Conservation (phyloP, 2,113 vertebrate genomes). For the Trematocara macrostoma region DNA sequence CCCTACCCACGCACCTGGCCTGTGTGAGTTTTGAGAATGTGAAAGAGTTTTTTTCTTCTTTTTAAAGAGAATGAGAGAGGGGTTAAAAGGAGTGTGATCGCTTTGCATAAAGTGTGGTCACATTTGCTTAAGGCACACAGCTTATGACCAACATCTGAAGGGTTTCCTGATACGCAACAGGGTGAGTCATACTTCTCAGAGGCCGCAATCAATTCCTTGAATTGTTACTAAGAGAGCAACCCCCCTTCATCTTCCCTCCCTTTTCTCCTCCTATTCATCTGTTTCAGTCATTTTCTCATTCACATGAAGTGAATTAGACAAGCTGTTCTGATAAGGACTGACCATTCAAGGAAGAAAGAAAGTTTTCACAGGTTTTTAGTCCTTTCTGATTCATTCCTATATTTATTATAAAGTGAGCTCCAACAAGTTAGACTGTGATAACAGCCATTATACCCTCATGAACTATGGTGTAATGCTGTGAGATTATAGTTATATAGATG, state of each 20-base stretch:
- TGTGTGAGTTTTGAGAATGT: neutral
- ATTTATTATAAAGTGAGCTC: neutral
- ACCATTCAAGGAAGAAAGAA: neutral
- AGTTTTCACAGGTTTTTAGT: neutral
- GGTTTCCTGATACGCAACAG: conserved; percentile 62
- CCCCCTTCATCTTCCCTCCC: neutral
- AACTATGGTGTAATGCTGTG: neutral
- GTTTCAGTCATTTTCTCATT: conserved; percentile 17
- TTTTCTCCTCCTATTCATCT: neutral
- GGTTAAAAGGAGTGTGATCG: neutral
- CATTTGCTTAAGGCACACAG: conserved; percentile 30
- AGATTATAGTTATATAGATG: neutral
- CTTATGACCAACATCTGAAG: conserved; percentile 47
- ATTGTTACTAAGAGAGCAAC: conserved; percentile 50
- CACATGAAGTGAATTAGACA: conserved; percentile 1
- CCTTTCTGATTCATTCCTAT: neutral
- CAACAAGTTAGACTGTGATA: neutral
- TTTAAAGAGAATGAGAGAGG: neutral
- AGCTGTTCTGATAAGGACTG: neutral
- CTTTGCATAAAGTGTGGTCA: conserved; percentile 6
- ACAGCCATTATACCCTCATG: neutral
- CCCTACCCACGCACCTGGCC: neutral
- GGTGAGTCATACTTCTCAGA: conserved; percentile 72
- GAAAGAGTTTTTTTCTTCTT: neutral
- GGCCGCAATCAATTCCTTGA: conserved; percentile 61